A percentile compares a stretch with the other conserved stretches of the same genome.
These are phyloP conservation scores for Salminus brasiliensis DNA, from an alignment of 2,113 vertebrate genomes.

Conservation along the genomic window DNA sequence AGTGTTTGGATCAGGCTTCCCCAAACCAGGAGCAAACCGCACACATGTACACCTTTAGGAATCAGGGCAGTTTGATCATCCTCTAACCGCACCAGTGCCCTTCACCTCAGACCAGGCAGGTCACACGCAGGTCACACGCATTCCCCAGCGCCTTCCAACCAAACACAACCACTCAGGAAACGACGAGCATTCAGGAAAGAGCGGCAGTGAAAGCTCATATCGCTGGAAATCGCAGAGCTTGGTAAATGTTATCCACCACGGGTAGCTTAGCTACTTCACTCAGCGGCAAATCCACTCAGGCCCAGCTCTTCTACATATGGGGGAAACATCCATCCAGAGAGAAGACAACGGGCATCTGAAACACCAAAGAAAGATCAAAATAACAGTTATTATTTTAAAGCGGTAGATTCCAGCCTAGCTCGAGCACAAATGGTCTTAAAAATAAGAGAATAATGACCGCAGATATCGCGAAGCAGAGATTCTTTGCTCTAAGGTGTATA, in stretches of 20 bases:
- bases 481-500: too few species aligned
- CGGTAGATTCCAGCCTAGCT: neutral
- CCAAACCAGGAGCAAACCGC: constrained; percentile 35
- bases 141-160: constrained; percentile 27
- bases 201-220: constrained; percentile 31
- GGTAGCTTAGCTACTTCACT: constrained; percentile 5
- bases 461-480: too few species aligned
- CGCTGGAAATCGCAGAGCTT: neutral
- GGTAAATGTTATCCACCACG: constrained; percentile 11
- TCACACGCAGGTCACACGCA: constrained; percentile 17
- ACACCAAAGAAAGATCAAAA: constrained; percentile 4
- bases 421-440: neutral
- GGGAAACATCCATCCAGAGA: constrained; percentile 26
- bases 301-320: constrained; percentile 28
- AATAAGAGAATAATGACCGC: too few species aligned
- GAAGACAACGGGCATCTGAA: constrained; percentile 30
- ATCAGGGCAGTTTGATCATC: constrained; percentile 12
- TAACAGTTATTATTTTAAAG: neutral
- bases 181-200: neutral
- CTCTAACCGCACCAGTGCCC: neutral
- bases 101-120: constrained; percentile 9
- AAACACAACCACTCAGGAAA: constrained; percentile 12
- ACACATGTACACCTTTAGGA: neutral
- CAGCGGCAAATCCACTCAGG: constrained; percentile 43
- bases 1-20: constrained; percentile 19